Evolutionary conservation across 2,888 invertebrate genomes (phyloP), one percentile per base, ranked within the genome.

Genomic region (Sympetrum striolatum): DNA sequence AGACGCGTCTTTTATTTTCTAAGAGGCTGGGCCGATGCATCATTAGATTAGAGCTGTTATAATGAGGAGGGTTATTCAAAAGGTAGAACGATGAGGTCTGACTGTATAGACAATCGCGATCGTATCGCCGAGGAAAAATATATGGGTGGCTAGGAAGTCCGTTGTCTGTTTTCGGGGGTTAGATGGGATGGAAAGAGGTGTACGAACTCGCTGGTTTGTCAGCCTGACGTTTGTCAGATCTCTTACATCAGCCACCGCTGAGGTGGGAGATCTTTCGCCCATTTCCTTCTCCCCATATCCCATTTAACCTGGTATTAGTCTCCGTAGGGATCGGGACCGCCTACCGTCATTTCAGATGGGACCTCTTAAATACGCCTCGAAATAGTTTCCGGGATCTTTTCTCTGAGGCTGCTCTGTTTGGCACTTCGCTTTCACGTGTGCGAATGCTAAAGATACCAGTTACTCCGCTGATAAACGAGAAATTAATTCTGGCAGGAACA

Each of bases 171-270:
- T 60, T 86, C 64, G 35, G 58, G 64, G 82, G 44, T 44, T 58
- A 82, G 82, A 35, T 14, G 35, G 86, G n/a, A 86, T n/a, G 82
- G 31, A 35, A 58, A 35, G 82, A 35, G 12, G 82, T 31, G 60
- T 64, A 86, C 60, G 86, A 86, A 39, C 37, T 37, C 8, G 60
- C n/a, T 60, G 18, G 86, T 86, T 86, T 86, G 86, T 86, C 86
- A 60, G 86, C n/a, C 60, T 60, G 86, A 86, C 86, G 86, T 58
- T 86, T 60, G 86, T 86, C 86, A 86, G 86, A 86, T 86, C 86
- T 86, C n/a, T 48, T 3, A 86, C 44, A 81, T 81, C 81, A 25
- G 39, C 44, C 44, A 48, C 44, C 44, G 22, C 48, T 25, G 82
- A 82, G 82, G 82, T 35, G 53, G 82, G 22, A 82, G 82, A 64